phyloP scores from a whole-genome alignment of 2,113 vertebrate species.

The Maccullochella peelii region DNA sequence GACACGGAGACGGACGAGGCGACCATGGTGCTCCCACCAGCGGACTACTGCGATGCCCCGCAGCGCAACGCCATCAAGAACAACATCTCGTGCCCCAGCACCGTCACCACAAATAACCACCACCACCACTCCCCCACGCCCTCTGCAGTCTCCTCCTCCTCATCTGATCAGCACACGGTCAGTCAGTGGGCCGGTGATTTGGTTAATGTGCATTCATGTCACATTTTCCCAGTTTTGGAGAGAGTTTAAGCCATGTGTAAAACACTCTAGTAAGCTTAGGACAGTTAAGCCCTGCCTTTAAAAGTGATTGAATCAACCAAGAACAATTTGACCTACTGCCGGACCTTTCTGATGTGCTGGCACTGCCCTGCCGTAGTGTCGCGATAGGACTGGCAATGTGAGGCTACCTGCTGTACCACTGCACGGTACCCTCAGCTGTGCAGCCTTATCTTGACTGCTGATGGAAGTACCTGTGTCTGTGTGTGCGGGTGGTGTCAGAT shows the following conservation, averaged over 20 bases:
- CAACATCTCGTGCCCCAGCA: slow-evolving; percentile 15
- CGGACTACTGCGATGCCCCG: slow-evolving; percentile 86
- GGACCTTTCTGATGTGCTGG: background rate
- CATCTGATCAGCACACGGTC: slow-evolving; percentile 73
- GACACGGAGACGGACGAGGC: slow-evolving; percentile 84
- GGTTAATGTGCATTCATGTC: background rate
- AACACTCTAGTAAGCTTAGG: background rate
- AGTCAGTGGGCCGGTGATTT: slow-evolving; percentile 46
- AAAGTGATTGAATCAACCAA: background rate
- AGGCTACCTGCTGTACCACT: slow-evolving; percentile 21
- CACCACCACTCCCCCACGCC: slow-evolving; percentile 71
- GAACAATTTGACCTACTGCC: slow-evolving; percentile 7
- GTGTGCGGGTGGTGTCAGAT: slow-evolving; percentile 44
- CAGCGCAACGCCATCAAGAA: slow-evolving; percentile 45
- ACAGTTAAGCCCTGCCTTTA: background rate
- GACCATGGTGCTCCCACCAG: slow-evolving; percentile 88
- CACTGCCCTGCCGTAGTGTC: background rate
- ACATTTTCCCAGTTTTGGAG: background rate
- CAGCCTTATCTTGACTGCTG: slow-evolving; percentile 48
- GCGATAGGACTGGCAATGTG: background rate
- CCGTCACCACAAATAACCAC: slow-evolving; percentile 44
- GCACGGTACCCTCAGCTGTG: slow-evolving; percentile 49
- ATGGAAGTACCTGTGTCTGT: background rate
- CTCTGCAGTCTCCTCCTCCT: slow-evolving; percentile 67
- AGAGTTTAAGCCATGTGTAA: background rate